phyloP scores from a whole-genome alignment of 2,888 invertebrate genomes.

The Oscheius myriophilus region DNA sequence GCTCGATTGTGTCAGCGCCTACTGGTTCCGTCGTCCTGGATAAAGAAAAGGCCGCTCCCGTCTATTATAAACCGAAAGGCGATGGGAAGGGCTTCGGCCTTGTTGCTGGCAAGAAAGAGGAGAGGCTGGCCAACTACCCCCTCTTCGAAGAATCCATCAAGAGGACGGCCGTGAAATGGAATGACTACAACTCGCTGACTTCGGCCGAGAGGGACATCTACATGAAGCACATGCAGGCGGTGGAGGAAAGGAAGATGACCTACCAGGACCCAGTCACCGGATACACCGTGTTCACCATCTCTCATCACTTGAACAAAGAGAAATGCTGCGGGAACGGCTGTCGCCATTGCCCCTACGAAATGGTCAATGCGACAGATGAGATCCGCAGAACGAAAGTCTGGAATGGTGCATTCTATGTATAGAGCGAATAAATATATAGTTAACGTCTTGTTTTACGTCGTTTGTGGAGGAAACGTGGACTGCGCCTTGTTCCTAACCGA shows the following conservation, averaged over 20 bases:
- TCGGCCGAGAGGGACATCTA: slow-evolving; percentile 61
- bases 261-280: slow-evolving; percentile 61
- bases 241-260: slow-evolving; percentile 60
- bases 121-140: slow-evolving; percentile 65
- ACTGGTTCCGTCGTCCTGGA: slow-evolving; percentile 4
- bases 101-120: slow-evolving; percentile 54
- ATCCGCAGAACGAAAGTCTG: slow-evolving; percentile 49
- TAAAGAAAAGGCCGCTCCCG: slow-evolving; percentile 37
- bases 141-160: slow-evolving; percentile 67
- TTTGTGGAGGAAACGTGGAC: not conserved
- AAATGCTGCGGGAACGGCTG: slow-evolving; percentile 69
- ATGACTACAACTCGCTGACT: slow-evolving; percentile 58
- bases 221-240: slow-evolving; percentile 64
- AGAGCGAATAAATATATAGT: slow-evolving; percentile 18
- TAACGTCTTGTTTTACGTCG: not conserved
- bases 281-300: slow-evolving; percentile 57
- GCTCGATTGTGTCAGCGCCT: not conserved
- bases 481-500: not conserved
- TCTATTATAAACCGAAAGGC: slow-evolving; percentile 55
- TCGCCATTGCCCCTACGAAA: slow-evolving; percentile 68
- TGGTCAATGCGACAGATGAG: slow-evolving; percentile 58
- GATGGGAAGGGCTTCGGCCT: slow-evolving; percentile 44
- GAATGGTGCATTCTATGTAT: slow-evolving; percentile 68
- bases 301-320: slow-evolving; percentile 58
- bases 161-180: slow-evolving; percentile 55